These are phyloP conservation scores for Dromaius novaehollandiae DNA, from an alignment of 2,113 vertebrate genomes.

Conservation along the genomic window DNA sequence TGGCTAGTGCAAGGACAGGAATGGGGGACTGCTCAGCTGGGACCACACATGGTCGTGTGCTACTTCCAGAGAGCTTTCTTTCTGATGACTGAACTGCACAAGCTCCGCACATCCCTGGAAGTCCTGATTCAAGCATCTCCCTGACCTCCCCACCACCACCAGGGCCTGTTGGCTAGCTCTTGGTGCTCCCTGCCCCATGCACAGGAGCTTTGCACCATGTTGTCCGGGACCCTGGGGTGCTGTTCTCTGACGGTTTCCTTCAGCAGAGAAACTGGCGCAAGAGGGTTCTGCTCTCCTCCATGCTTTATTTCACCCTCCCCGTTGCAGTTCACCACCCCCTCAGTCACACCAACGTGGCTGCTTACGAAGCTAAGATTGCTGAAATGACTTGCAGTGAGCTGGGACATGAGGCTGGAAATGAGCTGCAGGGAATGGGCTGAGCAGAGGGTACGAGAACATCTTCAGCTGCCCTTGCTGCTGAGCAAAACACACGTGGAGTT, in stretches of 20 bases:
- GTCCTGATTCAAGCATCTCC: not conserved
- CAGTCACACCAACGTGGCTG: not conserved
- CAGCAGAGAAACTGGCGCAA: not conserved
- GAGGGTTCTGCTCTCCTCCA: not conserved
- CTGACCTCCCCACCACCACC: not conserved
- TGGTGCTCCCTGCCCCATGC: not conserved
- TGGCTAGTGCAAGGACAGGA: not conserved
- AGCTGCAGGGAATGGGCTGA: not conserved
- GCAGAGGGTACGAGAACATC: not conserved
- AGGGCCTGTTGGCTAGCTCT: not conserved
- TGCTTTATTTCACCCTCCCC: not conserved
- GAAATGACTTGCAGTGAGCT: not conserved
- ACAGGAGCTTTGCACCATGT: not conserved
- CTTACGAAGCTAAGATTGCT: not conserved
- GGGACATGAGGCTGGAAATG: not conserved
- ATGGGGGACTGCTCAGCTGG: not conserved
- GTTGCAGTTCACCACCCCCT: not conserved
- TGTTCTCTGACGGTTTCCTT: not conserved
- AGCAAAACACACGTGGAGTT: not conserved
- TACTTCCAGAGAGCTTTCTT: not conserved
- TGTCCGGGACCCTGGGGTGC: not conserved
- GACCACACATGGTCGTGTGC: not conserved
- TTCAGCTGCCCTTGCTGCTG: not conserved
- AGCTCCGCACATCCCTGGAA: not conserved
- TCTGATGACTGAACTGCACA: not conserved